Conservation (phyloP, 1,140 invertebrate species). For the Drosophila sp. region DNA sequence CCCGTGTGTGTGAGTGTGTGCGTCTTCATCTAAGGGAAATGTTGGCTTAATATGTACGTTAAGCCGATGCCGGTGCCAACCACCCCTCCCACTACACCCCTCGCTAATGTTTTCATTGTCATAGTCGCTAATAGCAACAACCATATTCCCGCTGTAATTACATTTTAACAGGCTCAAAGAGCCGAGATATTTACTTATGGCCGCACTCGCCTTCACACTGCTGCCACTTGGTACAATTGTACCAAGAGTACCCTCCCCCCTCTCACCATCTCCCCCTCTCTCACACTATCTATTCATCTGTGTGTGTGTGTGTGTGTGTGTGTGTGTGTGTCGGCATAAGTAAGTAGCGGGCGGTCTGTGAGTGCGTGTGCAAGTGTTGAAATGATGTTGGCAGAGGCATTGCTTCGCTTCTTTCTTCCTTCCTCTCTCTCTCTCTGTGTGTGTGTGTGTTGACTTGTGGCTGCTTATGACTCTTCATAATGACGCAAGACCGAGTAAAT, state of each 20-base stretch:
- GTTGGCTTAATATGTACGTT: slow-evolving; percentile 42
- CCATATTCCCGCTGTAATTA: slow-evolving; percentile 64
- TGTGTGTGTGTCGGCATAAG: slow-evolving; percentile 53
- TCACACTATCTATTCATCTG: not conserved
- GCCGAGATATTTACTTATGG: slow-evolving; percentile 61
- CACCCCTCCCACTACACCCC: not conserved
- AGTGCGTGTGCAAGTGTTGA: slow-evolving; percentile 60
- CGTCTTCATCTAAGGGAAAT: slow-evolving; percentile 32
- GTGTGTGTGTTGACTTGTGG: slow-evolving; percentile 16
- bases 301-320: slow-evolving; percentile 4
- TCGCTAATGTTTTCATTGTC: slow-evolving; percentile 69
- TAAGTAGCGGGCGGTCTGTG: slow-evolving; percentile 32
- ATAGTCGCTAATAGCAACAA: slow-evolving; percentile 74
- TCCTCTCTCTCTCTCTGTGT: not conserved
- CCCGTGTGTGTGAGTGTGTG: slow-evolving; percentile 30
- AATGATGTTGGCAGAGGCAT: slow-evolving; percentile 44
- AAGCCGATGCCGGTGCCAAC: not conserved
- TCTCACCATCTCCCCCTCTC: not conserved
- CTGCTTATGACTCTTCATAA: slow-evolving; percentile 58
- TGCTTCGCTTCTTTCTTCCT: slow-evolving; percentile 11
- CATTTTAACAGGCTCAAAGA: slow-evolving; percentile 73
- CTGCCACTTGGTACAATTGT: slow-evolving; percentile 33
- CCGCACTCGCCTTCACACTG: slow-evolving; percentile 30
- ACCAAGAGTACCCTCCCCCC: slow-evolving; percentile 3
- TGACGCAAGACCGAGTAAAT: slow-evolving; percentile 60